Evolutionary conservation across 1,140 invertebrate genomes (phyloP).

Genomic region (Holotrichia oblita): DNA sequence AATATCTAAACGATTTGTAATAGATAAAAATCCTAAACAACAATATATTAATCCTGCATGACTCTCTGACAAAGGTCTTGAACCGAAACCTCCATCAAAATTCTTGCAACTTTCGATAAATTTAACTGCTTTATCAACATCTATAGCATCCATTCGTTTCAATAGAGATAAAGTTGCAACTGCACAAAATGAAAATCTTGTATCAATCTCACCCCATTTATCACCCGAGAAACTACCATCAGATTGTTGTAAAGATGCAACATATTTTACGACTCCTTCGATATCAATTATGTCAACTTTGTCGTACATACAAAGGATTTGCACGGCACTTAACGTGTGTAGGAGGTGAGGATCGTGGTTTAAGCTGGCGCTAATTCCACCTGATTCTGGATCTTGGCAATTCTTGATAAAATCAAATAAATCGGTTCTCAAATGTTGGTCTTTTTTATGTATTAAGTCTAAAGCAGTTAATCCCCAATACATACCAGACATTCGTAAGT

Average conservation of each 20-base stretch:
- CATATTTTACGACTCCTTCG: slow-evolving; percentile 85
- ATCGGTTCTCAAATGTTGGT: slow-evolving; percentile 77
- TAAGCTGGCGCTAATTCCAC: slow-evolving; percentile 89
- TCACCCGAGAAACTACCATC: slow-evolving; percentile 98
- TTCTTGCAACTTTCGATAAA: slow-evolving; percentile 97
- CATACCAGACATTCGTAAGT: slow-evolving; percentile 96
- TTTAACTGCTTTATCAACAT: slow-evolving; percentile 88
- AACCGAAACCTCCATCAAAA: slow-evolving; percentile 99
- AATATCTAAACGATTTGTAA: slow-evolving; percentile 80
- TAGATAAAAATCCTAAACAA: slow-evolving; percentile 91
- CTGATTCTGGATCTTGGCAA: slow-evolving; percentile 86
- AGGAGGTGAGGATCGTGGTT: slow-evolving; percentile 97
- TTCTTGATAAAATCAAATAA: slow-evolving; percentile 88
- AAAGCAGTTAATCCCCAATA: slow-evolving; percentile 97
- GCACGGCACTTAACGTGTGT: slow-evolving; percentile 93
- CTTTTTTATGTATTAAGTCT: slow-evolving; percentile 87
- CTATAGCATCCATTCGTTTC: slow-evolving; percentile 80
- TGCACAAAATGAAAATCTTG: slow-evolving; percentile 97
- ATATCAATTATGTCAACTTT: slow-evolving; percentile 82
- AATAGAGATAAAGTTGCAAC: slow-evolving; percentile 85
- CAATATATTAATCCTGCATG: slow-evolving; percentile 97
- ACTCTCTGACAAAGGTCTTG: slow-evolving; percentile 94
- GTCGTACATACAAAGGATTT: slow-evolving; percentile 90
- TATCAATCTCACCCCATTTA: slow-evolving; percentile 98
- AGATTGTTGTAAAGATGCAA: slow-evolving; percentile 85